Conservation (phyloP, 2,797 vertebrate genomes). For the Toxotes lorentzi region DNA sequence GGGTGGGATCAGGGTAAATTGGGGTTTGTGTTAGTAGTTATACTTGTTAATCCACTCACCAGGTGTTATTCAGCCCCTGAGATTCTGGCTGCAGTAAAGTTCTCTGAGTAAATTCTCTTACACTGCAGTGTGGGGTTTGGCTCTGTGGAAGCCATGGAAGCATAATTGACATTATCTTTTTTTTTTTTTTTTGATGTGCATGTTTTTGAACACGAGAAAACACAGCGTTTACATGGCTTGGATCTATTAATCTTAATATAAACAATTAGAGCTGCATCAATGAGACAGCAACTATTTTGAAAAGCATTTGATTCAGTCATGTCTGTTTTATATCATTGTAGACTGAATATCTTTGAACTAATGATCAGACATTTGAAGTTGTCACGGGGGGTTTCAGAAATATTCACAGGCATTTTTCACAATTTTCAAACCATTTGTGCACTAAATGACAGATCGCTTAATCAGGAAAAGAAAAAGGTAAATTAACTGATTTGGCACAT, state of each 20-base stretch:
- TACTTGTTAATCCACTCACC: neutral
- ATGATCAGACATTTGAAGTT: neutral
- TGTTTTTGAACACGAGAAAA: neutral
- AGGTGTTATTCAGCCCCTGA: neutral
- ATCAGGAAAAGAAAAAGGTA: neutral
- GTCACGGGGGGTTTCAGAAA: no score
- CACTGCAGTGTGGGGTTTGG: neutral
- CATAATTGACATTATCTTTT: no score
- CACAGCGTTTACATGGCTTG: neutral
- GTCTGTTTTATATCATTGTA: neutral
- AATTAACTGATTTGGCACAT: neutral
- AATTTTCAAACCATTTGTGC: neutral
- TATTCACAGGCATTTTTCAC: neutral
- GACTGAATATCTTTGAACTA: neutral
- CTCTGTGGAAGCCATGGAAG: no score
- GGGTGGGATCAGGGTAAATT: neutral
- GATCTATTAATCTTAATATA: no score
- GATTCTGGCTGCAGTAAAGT: constrained; percentile 7
- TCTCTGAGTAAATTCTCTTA: neutral
- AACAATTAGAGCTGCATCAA: neutral
- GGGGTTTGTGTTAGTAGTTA: neutral
- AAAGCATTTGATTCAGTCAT: neutral
- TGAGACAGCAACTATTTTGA: neutral
- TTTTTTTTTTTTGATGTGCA: no score
- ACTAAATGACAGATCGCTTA: neutral